Conservation (phyloP, 2,888 invertebrate genomes). For the Platycheirus rosarum region DNA sequence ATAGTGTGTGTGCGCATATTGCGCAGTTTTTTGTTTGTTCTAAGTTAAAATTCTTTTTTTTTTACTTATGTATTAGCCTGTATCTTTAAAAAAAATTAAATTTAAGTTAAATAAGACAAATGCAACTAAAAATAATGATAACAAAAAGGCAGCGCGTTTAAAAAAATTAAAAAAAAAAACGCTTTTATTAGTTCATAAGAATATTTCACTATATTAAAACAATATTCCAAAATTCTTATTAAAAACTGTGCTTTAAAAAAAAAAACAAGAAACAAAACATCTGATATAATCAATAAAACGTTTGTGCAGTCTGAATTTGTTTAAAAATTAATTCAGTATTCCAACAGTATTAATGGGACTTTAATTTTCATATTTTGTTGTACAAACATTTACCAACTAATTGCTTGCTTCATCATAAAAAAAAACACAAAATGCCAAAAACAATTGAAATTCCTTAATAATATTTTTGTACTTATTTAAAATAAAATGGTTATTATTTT, state of each 20-base stretch:
- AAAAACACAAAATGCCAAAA: too few relatives aligned
- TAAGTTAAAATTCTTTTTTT: slow-evolving; percentile 24
- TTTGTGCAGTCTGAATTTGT: slow-evolving; percentile 41
- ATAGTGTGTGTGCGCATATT: slow-evolving; percentile 70
- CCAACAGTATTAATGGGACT: slow-evolving; percentile 59
- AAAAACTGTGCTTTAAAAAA: slow-evolving; percentile 15
- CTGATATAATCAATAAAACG: slow-evolving; percentile 25
- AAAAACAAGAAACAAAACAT: slow-evolving; percentile 19
- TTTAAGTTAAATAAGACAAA: slow-evolving; percentile 56
- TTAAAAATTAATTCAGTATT: slow-evolving; percentile 62
- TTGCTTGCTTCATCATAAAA: slow-evolving; percentile 20
- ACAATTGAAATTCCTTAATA: background rate
- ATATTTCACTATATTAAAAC: slow-evolving; percentile 20
- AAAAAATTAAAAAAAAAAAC: slow-evolving; percentile 33
- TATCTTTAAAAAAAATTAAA: slow-evolving; percentile 20
- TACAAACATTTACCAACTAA: slow-evolving; percentile 10
- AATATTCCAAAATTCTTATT: slow-evolving; percentile 22
- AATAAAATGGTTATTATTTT: background rate
- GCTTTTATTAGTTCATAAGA: slow-evolving; percentile 53
- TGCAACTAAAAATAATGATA: slow-evolving; percentile 35
- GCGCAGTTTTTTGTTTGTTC: slow-evolving; percentile 57
- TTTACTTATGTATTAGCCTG: slow-evolving; percentile 18
- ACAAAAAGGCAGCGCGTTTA: slow-evolving; percentile 38
- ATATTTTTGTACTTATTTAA: slow-evolving; percentile 23
- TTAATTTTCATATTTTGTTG: slow-evolving; percentile 34